Evolutionary conservation across 2,888 invertebrate genomes (phyloP), one percentile per base, ranked within the genome.

Genomic region (Eubasilissa splendida): DNA sequence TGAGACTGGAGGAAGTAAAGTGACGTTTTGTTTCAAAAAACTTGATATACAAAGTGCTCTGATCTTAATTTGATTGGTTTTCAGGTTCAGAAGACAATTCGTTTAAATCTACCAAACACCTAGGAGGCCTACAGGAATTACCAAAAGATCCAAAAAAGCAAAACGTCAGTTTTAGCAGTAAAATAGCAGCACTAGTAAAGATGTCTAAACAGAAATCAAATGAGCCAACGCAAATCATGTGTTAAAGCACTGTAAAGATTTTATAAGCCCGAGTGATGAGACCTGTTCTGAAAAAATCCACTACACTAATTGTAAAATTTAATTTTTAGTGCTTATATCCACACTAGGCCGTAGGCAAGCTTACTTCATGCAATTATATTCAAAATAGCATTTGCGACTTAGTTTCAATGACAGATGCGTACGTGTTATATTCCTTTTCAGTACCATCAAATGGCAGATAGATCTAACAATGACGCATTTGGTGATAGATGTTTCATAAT

Each of bases 11-110:
- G 22, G 22, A 22, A 22, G 22, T 22, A 22, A 22, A 22, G 22
- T 22, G 22, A 22, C 22, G 1, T 22, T 22, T 22, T 22, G 22
- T 22, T 22, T 22, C 22, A 22, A 22, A 1, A 22, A 22, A 22
- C 22, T 1, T 22, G 22, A 22, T 42, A 42, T 42, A 42, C 42
- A 42, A 42, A 42, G 4, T 4, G 42, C 2, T 42, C 42, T 8
- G 9, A 7, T n/a, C 14, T 59, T 42, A 52, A 70, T 22, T 68
- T 52, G 31, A 74, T 31, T 79, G 53, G 42, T 77, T 80, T 80
- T 14, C 86, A 90, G 90, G 89, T 87, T 90, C 89, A 0, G 83
- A 89, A 78, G 90, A 90, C 33, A 87, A 88, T 0, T 86, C 89
- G 8, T 87, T 87, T 82, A 89, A 88, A 59, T 83, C 79, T 4